Evolutionary conservation across 2,888 invertebrate genomes (phyloP), one percentile per base, ranked within the genome.

Genomic region (Sphaeridia pumilis): DNA sequence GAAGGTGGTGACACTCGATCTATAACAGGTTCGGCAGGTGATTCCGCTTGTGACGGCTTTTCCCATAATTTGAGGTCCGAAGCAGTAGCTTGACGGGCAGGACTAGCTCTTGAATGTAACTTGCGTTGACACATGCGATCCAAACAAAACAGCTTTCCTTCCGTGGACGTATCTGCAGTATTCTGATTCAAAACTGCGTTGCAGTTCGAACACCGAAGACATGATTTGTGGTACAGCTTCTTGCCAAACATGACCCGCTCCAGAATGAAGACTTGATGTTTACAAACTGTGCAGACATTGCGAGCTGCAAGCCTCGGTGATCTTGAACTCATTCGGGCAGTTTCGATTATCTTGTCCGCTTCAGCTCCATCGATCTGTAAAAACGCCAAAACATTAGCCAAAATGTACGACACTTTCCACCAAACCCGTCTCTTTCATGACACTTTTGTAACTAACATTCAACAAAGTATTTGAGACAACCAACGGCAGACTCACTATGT

Each of bases 221-320:
- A 64, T 20, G 59, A 58, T 42, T 60, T 59, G 58, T 64, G 64
- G 43, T 56, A 64, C 10, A 62, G 49, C 56, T 61, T 62, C 45
- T 64, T 62, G 47, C 55, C 31, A 41, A 64, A 62, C 38, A 62
- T 45, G 14, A 59, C 57, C 22, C 64, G 54, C 34, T 64, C 64
- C 10, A 56, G 55, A 34, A 64, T 60, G 44, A 58, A 64, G 25
- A 64, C 64, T 5, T 61, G 64, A 49, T 64, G 60, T 50, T 55
- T 54, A 48, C 60, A 64, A 45, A 59, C 59, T 26, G 55, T 51
- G 45, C 64, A 64, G 49, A 60, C 57, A 43, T 54, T 54, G 42
- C 55, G 44, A 31, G 59, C 43, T 34, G 54, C 41, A 25, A 63
- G 45, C 21, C 57, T 54, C 24, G 61, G 54, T 42, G 54, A 45